Evolutionary conservation across 2,888 invertebrate species (phyloP).

Genomic region (Caenorhabditis sp.): DNA sequence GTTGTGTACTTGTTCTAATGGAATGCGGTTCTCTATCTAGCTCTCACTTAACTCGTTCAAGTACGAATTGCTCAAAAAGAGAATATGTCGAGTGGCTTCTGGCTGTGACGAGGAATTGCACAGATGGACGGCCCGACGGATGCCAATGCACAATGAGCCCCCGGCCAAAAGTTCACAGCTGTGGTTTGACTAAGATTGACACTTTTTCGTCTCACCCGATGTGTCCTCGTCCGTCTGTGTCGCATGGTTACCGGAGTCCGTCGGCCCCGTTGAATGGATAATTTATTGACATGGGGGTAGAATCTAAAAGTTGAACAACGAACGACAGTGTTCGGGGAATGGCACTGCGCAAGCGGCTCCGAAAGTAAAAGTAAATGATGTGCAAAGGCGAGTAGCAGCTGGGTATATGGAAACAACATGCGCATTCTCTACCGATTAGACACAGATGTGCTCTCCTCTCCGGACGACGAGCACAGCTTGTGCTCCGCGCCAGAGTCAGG

Average conservation of each 20-base stretch:
- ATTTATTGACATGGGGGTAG: not conserved
- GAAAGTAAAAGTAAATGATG: conserved; percentile 60
- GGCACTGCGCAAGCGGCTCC: not conserved
- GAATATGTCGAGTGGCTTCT: conserved; percentile 10
- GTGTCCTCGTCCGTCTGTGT: conserved; percentile 5
- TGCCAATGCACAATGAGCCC: conserved; percentile 61
- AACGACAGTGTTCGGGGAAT: conserved; percentile 20
- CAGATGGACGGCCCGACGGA: conserved; percentile 45
- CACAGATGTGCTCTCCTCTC: conserved; percentile 61
- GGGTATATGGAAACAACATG: conserved; percentile 65
- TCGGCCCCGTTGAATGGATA: not conserved
- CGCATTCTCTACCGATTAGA: conserved; percentile 64
- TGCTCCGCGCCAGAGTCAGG: conserved; percentile 47
- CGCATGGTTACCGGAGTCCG: conserved; percentile 43
- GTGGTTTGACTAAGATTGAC: conserved; percentile 63
- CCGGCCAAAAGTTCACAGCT: conserved; percentile 56
- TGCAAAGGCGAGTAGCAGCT: conserved; percentile 63
- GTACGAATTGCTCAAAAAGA: conserved; percentile 29
- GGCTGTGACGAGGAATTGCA: conserved; percentile 26
- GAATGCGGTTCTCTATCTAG: not conserved
- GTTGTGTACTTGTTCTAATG: conserved; percentile 10
- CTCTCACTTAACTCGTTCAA: conserved; percentile 3
- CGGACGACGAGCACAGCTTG: conserved; percentile 45
- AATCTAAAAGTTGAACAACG: conserved; percentile 9
- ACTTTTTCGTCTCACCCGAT: conserved; percentile 13